Base-by-base conservation (phyloP, 1,140 invertebrate genomes). In the Fopius arisanus region DNA sequence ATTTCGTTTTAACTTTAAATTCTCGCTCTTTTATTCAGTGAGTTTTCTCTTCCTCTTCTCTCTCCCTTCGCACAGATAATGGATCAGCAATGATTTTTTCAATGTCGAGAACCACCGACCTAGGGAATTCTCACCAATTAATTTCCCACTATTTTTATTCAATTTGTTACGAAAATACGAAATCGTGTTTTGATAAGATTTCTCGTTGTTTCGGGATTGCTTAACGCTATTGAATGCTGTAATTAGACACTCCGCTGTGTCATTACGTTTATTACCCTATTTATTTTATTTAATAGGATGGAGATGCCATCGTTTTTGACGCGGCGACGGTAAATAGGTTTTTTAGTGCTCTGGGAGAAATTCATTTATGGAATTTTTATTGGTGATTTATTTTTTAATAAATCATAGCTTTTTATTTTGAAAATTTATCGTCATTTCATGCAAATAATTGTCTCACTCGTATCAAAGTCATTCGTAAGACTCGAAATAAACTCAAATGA, bases 41-140 rank as follows among this genome's bases (percentile, higher is more conserved):
- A 21, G n/a, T 43, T n/a, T 48, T n/a, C 67, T 51, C 67, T 26
- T n/a, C 29, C 26, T 54, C 43, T 48, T 48, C 16, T 48, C n/a
- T 19, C 43, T 48, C 48, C 29, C 75, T 59, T 74, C 73, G 74
- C 78, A 69, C 79, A 82, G 84, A 85, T 85, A 84, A 79, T 77
- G 72, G 82, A 84, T 84, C 84, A 76, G 78, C 75, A 66, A 48
- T 78, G 77, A 67, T 79, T 28, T 48, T 77, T 77, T 78, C 75
- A 62, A 43, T 73, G 33, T 72, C 68, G 29, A 48, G 43, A 48
- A 37, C 74, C 62, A 37, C 70, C 72, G 72, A 73, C 75, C 75
- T 48, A 48, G 43, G n/a, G 43, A 48, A 48, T 48, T 37, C 43
- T 48, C 43, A 48, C 43, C 43, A 48, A 48, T 48, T 48, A 48